These are phyloP conservation scores for Formica exsecta DNA, from an alignment of 1,140 invertebrate genomes.

Conservation along the genomic window DNA sequence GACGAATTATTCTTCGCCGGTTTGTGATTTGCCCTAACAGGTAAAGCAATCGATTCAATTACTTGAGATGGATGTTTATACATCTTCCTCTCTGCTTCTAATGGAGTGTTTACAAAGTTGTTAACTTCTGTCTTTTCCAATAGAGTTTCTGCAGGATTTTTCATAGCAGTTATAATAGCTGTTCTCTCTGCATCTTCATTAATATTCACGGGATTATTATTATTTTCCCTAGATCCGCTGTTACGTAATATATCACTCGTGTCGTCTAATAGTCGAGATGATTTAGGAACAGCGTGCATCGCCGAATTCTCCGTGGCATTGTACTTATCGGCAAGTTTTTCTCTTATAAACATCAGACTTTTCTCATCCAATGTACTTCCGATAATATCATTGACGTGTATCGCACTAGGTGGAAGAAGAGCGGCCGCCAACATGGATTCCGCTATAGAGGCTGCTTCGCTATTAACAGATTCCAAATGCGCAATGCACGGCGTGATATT, in stretches of 20 bases:
- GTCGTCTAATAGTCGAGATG: constrained; percentile 15
- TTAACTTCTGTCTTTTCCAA: not conserved
- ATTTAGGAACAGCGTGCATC: not conserved
- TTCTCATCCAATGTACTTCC: constrained; percentile 81
- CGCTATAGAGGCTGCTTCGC: constrained; percentile 59
- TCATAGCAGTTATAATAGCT: not conserved
- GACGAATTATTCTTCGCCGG: not conserved
- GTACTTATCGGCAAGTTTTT: constrained; percentile 82
- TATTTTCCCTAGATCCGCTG: not conserved
- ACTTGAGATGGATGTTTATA: constrained; percentile 27
- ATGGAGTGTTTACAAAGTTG: not conserved
- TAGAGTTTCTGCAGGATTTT: not conserved
- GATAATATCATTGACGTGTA: constrained; percentile 79
- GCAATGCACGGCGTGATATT: not conserved
- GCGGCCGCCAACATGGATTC: constrained; percentile 80
- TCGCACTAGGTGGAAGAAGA: constrained; percentile 78
- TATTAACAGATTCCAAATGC: not conserved
- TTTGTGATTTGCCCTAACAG: not conserved
- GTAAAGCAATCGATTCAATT: constrained; percentile 10
- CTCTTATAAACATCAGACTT: constrained; percentile 78
- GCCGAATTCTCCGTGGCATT: constrained; percentile 67
- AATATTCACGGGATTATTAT: not conserved
- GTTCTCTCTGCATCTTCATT: not conserved
- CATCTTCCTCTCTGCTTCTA: constrained; percentile 41
- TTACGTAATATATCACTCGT: not conserved